Conservation (phyloP, 1,140 invertebrate genomes). For the Homalodisca vitripennis region DNA sequence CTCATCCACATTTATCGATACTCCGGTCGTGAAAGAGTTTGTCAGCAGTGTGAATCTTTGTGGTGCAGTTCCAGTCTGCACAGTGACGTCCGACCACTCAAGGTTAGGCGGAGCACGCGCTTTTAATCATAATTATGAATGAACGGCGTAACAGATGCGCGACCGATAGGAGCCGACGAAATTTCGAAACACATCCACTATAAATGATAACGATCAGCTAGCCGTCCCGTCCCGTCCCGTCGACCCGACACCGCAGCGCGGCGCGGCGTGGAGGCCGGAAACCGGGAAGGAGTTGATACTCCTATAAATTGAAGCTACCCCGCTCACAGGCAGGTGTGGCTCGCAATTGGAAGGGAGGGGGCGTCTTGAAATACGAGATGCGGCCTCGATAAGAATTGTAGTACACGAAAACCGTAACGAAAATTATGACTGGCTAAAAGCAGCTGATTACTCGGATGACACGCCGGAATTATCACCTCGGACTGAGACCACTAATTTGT, state of each 20-base stretch:
- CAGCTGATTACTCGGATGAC: slow-evolving; percentile 23
- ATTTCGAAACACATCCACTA: slow-evolving; percentile 25
- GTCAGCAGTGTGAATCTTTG: too few species aligned
- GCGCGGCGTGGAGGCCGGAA: not conserved
- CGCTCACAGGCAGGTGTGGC: not conserved
- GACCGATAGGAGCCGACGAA: slow-evolving; percentile 11
- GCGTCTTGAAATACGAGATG: slow-evolving; percentile 25
- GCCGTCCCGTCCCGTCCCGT: too few species aligned
- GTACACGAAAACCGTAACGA: slow-evolving; percentile 29
- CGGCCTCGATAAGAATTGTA: slow-evolving; percentile 28
- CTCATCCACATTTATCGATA: too few species aligned
- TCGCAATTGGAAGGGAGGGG: not conserved
- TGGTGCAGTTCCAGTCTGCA: too few species aligned
- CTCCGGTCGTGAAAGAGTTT: too few species aligned
- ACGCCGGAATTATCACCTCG: slow-evolving; percentile 9
- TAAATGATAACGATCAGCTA: not conserved
- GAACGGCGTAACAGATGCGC: slow-evolving; percentile 14
- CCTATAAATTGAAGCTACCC: slow-evolving; percentile 5
- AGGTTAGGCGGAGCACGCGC: not conserved
- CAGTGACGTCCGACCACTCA: too few species aligned
- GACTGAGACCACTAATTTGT: slow-evolving; percentile 20
- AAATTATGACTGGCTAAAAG: slow-evolving; percentile 29
- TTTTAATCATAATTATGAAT: slow-evolving; percentile 24
- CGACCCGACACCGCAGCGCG: too few species aligned
- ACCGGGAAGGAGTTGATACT: not conserved